A percentile compares a stretch with the other conserved stretches of the same genome.
phyloP scores from a whole-genome alignment of 2,888 invertebrate species.

The Watsonalla binaria region DNA sequence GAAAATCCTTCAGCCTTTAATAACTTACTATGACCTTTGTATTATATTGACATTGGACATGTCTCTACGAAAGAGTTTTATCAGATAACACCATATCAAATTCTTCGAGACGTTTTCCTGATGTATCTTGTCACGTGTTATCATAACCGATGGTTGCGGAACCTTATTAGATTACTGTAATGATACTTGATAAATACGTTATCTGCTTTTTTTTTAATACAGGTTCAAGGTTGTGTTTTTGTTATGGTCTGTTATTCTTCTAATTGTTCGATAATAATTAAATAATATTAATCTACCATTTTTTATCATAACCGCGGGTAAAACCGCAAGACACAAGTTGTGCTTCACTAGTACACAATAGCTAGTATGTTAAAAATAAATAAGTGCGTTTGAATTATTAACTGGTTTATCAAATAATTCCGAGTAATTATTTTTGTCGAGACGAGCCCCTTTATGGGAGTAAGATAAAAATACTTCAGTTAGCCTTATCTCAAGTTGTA shows the following conservation, averaged over 20 bases:
- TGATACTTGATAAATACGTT: neutral
- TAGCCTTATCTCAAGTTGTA: constrained; percentile 18
- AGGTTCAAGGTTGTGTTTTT: no score
- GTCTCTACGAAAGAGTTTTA: neutral
- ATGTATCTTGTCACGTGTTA: neutral
- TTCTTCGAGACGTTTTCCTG: neutral
- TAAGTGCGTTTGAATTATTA: neutral
- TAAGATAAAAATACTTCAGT: constrained; percentile 24
- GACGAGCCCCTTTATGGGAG: constrained; percentile 27
- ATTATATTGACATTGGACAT: no score
- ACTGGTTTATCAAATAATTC: neutral
- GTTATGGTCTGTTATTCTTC: no score
- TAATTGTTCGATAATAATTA: no score
- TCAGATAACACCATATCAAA: neutral
- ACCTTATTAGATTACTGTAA: neutral
- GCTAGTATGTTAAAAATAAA: no score
- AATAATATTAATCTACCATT: no score
- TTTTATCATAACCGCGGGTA: no score
- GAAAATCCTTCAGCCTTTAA: no score
- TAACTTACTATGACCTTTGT: no score
- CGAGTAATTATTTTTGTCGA: constrained; percentile 6
- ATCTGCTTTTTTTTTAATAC: no score
- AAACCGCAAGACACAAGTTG: no score
- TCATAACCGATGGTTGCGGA: neutral
- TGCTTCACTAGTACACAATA: no score